Evolutionary conservation across 2,888 invertebrate species (phyloP).

Genomic region (Tineola bisselliella): DNA sequence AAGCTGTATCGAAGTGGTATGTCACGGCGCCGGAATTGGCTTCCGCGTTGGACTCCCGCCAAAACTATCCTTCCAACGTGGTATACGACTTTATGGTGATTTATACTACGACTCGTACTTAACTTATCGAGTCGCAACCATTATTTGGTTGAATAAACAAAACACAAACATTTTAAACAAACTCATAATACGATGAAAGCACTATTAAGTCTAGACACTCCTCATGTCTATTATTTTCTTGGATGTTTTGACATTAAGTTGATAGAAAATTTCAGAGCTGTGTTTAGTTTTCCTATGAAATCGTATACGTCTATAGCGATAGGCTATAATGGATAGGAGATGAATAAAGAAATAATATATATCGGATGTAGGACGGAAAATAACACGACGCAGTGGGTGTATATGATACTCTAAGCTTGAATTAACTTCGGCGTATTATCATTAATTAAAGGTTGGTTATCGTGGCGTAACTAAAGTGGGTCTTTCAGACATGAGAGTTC

Average conservation of each 20-base stretch:
- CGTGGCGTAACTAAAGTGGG: slow-evolving; percentile 3
- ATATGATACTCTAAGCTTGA: neutral
- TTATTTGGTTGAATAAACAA: neutral
- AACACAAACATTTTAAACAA: neutral
- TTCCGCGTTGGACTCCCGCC: slow-evolving; percentile 46
- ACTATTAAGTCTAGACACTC: too few relatives aligned
- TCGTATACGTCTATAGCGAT: too few relatives aligned
- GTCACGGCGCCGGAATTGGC: slow-evolving; percentile 47
- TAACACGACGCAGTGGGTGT: neutral
- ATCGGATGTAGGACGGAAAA: neutral
- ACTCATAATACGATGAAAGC: neutral
- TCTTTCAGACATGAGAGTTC: slow-evolving; percentile 4
- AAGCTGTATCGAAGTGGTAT: slow-evolving; percentile 44
- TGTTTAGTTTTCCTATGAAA: too few relatives aligned
- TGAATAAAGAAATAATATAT: neutral
- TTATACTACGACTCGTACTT: neutral
- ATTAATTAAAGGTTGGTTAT: slow-evolving; percentile 12
- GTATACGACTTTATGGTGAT: slow-evolving; percentile 8
- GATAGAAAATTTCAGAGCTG: too few relatives aligned
- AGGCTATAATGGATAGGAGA: too few relatives aligned
- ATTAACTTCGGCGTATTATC: neutral
- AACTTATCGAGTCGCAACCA: slow-evolving; percentile 2
- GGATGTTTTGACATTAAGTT: too few relatives aligned
- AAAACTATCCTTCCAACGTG: slow-evolving; percentile 23
- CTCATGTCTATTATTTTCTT: too few relatives aligned